A percentile compares a stretch with the other conserved stretches of the same genome.
These are phyloP conservation scores for Steinernema scapterisci DNA, from an alignment of 2,888 invertebrate genomes.

Conservation along the genomic window DNA sequence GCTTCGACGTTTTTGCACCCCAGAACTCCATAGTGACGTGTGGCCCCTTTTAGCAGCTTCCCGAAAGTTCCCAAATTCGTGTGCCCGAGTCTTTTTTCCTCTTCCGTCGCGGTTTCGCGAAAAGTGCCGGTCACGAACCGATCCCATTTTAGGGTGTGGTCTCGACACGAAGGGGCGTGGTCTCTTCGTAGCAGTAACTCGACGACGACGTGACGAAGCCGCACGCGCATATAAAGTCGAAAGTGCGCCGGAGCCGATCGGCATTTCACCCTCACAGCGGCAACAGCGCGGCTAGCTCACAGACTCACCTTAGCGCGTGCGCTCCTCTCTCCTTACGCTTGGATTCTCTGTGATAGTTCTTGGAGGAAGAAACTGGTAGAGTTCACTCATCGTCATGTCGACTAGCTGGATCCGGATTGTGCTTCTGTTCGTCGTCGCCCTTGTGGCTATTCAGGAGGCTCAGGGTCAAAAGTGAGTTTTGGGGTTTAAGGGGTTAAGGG, in stretches of 20 bases:
- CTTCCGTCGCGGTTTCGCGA: background rate
- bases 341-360: too few species aligned
- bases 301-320: background rate
- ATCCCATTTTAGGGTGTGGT: conserved; percentile 29
- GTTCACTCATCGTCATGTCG: too few species aligned
- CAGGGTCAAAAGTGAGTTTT: background rate
- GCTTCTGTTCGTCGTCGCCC: conserved; percentile 4
- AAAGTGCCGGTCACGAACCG: background rate
- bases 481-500: too few species aligned
- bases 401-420: conserved; percentile 13
- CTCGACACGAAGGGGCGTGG: conserved; percentile 19
- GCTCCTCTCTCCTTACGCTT: too few species aligned
- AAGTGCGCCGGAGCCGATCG: background rate
- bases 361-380: too few species aligned
- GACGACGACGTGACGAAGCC: background rate
- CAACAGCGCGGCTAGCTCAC: too few species aligned
- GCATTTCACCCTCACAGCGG: background rate
- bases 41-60: background rate
- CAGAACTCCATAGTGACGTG: background rate
- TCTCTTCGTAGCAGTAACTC: background rate
- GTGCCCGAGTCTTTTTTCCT: background rate
- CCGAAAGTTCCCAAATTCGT: background rate
- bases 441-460: background rate
- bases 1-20: too few species aligned
- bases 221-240: conserved; percentile 2